Evolutionary conservation across 2,797 vertebrate species (phyloP).

Genomic region (Hoplostethus mediterraneus): DNA sequence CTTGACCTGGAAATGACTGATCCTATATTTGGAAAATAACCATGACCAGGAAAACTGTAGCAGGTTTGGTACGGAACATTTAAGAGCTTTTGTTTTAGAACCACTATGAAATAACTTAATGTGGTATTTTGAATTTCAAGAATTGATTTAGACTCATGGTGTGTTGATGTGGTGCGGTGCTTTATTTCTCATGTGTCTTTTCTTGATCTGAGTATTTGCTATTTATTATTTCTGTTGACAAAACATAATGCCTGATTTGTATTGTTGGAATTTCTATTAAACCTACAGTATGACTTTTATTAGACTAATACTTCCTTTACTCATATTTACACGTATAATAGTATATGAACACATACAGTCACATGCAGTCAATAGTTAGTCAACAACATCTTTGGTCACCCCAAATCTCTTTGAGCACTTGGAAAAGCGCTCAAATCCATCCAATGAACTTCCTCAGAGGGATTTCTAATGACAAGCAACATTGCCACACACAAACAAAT

Average conservation of each 20-base stretch:
- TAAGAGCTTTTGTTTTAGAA: constrained; percentile 17
- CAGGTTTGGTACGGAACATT: constrained; percentile 42
- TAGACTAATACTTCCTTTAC: constrained; percentile 3
- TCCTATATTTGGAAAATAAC: constrained; percentile 5
- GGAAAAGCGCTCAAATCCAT: constrained; percentile 52
- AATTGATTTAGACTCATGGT: background rate
- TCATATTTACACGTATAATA: background rate
- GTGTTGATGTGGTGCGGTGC: constrained; percentile 35
- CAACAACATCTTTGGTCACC: background rate
- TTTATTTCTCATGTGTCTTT: constrained; percentile 33
- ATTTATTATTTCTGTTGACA: constrained; percentile 30
- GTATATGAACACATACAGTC: background rate
- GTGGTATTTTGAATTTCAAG: constrained; percentile 16
- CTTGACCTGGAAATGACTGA: constrained; percentile 25
- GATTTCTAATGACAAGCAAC: constrained; percentile 47
- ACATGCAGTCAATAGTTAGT: background rate
- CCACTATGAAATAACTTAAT: constrained; percentile 25
- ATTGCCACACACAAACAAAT: too few relatives aligned
- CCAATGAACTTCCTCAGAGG: constrained; percentile 59
- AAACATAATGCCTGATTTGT: constrained; percentile 61
- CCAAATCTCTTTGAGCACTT: constrained; percentile 21
- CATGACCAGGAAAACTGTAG: constrained; percentile 59
- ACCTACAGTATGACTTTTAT: constrained; percentile 50
- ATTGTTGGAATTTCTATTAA: constrained; percentile 70
- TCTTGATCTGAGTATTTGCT: constrained; percentile 32